Evolutionary conservation across 2,888 invertebrate genomes (phyloP).

Genomic region (Ephialtes manifestator): DNA sequence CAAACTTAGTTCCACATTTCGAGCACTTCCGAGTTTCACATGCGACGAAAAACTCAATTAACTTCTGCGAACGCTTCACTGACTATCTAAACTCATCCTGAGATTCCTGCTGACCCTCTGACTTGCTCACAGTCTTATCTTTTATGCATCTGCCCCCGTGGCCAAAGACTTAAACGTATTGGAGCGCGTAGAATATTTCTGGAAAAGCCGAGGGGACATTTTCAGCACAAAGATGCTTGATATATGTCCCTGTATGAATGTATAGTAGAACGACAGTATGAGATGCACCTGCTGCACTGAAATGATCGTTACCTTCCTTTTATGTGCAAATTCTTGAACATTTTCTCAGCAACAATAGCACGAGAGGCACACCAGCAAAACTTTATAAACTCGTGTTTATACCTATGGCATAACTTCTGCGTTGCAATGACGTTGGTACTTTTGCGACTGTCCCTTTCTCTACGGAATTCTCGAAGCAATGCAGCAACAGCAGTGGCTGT

Average conservation of each 20-base stretch:
- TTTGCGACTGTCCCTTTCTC: constrained; percentile 17
- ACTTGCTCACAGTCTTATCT: background rate
- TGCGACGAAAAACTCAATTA: background rate
- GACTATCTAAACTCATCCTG: background rate
- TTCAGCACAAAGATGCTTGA: background rate
- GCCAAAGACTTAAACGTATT: background rate
- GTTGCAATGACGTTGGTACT: constrained; percentile 27
- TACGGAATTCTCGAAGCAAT: constrained; percentile 13
- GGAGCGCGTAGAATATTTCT: background rate
- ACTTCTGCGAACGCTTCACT: background rate
- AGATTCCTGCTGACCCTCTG: background rate
- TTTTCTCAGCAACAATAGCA: background rate
- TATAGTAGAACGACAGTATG: background rate
- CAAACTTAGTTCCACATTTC: too few relatives aligned
- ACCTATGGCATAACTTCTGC: constrained; percentile 27
- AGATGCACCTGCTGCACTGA: background rate
- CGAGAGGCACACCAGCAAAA: constrained; percentile 15
- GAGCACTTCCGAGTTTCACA: too few relatives aligned
- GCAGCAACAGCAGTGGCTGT: background rate
- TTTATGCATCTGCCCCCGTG: background rate
- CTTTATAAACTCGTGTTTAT: constrained; percentile 36
- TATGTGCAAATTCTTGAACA: constrained; percentile 31
- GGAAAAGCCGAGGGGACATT: background rate
- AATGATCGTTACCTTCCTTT: constrained; percentile 19
- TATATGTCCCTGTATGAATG: background rate